Percentiles rank a stretch among this genome's conserved stretches.
These are phyloP conservation scores for Lepidochrysops patricia DNA, from an alignment of 2,888 invertebrate species.

Conservation along the genomic window DNA sequence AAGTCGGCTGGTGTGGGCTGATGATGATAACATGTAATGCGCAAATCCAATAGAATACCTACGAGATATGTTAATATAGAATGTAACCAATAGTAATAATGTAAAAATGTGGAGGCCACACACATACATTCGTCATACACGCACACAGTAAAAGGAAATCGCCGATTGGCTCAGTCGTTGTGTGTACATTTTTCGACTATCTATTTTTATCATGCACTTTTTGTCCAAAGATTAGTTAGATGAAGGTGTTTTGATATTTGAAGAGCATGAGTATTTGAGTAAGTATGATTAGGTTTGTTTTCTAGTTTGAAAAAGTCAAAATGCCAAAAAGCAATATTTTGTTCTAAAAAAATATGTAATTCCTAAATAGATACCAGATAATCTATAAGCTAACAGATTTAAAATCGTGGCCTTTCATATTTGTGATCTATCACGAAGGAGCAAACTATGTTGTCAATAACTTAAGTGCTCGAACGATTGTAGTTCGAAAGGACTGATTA, in stretches of 20 bases:
- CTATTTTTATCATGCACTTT: constrained; percentile 69
- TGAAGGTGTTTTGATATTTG: constrained; percentile 44
- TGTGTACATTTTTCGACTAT: constrained; percentile 62
- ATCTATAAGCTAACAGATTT: background rate
- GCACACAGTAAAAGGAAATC: constrained; percentile 29
- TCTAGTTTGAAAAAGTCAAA: no score
- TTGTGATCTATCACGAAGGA: constrained; percentile 1
- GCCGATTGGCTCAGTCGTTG: constrained; percentile 45
- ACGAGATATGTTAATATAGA: constrained; percentile 12
- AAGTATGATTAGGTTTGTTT: no score
- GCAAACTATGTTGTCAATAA: background rate
- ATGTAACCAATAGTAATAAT: constrained; percentile 15
- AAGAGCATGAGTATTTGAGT: no score
- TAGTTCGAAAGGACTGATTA: background rate
- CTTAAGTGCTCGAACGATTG: background rate
- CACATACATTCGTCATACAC: constrained; percentile 26
- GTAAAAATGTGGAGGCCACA: constrained; percentile 20
- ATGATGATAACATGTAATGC: background rate
- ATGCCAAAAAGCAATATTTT: no score
- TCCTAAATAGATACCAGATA: background rate
- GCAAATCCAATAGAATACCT: constrained; percentile 3
- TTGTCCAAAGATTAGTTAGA: constrained; percentile 44
- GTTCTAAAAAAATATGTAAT: no score
- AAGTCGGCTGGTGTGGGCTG: background rate
- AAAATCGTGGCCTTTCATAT: constrained; percentile 2